Evolutionary conservation across 92 coral and sea anemone genomes (phyloP), one percentile per base, ranked within the genome.

Genomic region (Parazoanthus darwini): DNA sequence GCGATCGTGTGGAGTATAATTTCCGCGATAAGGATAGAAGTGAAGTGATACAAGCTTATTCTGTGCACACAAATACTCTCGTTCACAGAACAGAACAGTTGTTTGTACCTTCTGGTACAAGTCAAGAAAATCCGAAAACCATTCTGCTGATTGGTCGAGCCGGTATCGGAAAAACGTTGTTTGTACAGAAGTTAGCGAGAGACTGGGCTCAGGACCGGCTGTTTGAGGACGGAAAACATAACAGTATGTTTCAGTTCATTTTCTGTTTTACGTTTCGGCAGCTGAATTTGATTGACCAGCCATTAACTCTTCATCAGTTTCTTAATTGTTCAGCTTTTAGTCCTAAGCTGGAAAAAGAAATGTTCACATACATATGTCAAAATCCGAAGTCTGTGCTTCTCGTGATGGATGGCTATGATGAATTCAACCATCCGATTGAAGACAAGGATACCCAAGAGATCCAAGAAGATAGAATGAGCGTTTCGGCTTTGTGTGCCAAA

Each of bases 341-440:
- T 33, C 77, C 77, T 37, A 29, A 71, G 6, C 77, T 73, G 77
- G 43, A 73, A 1, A 29, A 73, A 4, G 77, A 73, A 33, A 73
- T 73, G 77, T 33, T 33, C 43, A 73, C 81, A 77, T 39, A 38
- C 56, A 42, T 77, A 39, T 18, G 56, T 15, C 81, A 77, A 18
- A 77, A 77, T 44, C 81, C 81, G 0, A 77, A 77, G 22, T 44
- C 54, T 77, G 81, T 77, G 11, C 81, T 77, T 77, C 81, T 77
- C 8, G 16, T 77, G 59, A 80, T 80, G 72, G 72, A 58, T 58
- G 85, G 85, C 10, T 80, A 80, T 80, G 85, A 80, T 80, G 85
- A 80, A 80, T 80, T 58, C 85, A 56, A 33, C 3, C 26, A 1
- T 58, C 48, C 5, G 14, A 58, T 80, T 80, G 8, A 80, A 38